phyloP scores from a whole-genome alignment of 2,888 invertebrate genomes.

The Aquatica leii region DNA sequence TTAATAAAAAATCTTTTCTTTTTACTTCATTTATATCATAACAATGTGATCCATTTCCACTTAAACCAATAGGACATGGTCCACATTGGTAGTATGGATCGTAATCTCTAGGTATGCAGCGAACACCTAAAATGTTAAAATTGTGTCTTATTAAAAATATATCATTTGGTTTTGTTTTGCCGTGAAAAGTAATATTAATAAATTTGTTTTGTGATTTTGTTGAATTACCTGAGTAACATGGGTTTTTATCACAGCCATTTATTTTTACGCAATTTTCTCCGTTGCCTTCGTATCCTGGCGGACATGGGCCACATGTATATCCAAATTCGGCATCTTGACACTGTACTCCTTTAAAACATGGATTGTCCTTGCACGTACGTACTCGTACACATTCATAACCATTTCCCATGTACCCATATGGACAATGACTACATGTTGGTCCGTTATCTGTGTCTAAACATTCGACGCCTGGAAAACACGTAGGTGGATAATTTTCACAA shows the following conservation, averaged over 20 bases:
- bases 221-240: slow-evolving; percentile 78
- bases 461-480: slow-evolving; percentile 77
- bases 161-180: no score
- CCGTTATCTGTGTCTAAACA: slow-evolving; percentile 68
- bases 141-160: no score
- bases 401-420: slow-evolving; percentile 72
- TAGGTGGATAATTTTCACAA: slow-evolving; percentile 63
- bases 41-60: slow-evolving; percentile 65
- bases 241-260: slow-evolving; percentile 71
- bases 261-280: slow-evolving; percentile 73
- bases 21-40: slow-evolving; percentile 6
- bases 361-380: slow-evolving; percentile 71
- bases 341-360: slow-evolving; percentile 71
- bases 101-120: slow-evolving; percentile 71
- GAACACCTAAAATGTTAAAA: slow-evolving; percentile 81
- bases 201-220: not conserved
- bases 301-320: slow-evolving; percentile 78
- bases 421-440: slow-evolving; percentile 77
- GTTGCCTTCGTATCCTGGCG: slow-evolving; percentile 77
- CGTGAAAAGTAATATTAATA: no score
- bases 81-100: slow-evolving; percentile 90
- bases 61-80: slow-evolving; percentile 84
- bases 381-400: slow-evolving; percentile 69
- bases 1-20: not conserved
- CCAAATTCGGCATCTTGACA: slow-evolving; percentile 68